These are phyloP conservation scores for Papilio protenor DNA, from an alignment of 2,888 invertebrate genomes.

Conservation along the genomic window DNA sequence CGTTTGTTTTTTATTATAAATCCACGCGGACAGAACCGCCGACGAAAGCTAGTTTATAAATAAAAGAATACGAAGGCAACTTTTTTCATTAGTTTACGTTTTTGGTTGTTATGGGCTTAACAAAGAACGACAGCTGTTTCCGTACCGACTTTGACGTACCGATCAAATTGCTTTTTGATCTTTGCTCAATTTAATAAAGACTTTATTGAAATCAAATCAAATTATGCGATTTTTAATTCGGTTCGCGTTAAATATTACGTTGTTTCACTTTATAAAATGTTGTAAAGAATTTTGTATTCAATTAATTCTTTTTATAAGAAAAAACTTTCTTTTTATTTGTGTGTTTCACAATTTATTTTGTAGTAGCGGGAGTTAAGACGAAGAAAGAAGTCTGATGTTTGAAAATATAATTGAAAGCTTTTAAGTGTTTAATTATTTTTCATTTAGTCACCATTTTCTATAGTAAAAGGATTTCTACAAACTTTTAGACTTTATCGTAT, in stretches of 20 bases:
- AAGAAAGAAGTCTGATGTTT: no score
- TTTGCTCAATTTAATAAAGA: slow-evolving; percentile 22
- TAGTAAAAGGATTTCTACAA: no score
- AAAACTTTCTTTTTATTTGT: no score
- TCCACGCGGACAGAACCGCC: no score
- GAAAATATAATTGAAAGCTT: no score
- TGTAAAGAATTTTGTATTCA: not conserved
- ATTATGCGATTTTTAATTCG: slow-evolving; percentile 4
- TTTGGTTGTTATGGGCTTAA: slow-evolving; percentile 30
- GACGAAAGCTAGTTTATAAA: no score
- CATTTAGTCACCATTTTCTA: no score
- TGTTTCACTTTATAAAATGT: not conserved
- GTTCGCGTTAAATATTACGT: not conserved
- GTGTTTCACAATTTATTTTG: no score
- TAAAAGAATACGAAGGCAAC: slow-evolving; percentile 11
- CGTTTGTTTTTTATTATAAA: no score
- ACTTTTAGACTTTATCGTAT: no score
- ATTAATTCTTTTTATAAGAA: not conserved
- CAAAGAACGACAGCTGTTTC: slow-evolving; percentile 31
- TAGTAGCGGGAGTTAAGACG: no score
- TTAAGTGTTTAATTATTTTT: no score
- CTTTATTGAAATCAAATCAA: slow-evolving; percentile 4
- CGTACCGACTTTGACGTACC: slow-evolving; percentile 6
- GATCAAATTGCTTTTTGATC: slow-evolving; percentile 35
- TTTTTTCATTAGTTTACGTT: slow-evolving; percentile 36